Evolutionary conservation across 2,113 vertebrate genomes (phyloP), one percentile per base, ranked within the genome.

Genomic region (Forbesichthys agassizii): DNA sequence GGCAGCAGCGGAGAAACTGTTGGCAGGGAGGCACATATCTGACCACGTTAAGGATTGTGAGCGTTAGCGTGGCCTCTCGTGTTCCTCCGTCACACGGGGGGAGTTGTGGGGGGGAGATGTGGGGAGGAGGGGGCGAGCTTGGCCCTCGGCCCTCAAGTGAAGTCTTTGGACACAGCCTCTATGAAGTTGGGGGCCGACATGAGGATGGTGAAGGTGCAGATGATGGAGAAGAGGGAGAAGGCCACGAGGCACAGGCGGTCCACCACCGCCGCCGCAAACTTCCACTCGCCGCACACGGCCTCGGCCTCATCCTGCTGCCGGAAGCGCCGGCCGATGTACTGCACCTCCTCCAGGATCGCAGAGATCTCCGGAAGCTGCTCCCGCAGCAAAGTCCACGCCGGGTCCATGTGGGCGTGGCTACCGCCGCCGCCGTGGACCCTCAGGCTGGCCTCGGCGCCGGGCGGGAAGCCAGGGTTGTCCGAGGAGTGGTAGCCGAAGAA

Each of bases 111-210:
- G 52, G 5, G 62, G 53, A 7, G 48, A 8, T 9, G 18, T 57
- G 4, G 9, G 46, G 14, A 46, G 33, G 20, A 27, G 68, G 9
- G 13, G 49, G 10, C 27, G 66, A 48, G 42, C 12, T 3, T 2
- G 10, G 2, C 18, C 13, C 6, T 1, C 12, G 0, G 4, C 13
- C 12, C 49, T 93, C 90, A 96, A 69, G 94, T 92, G 82, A 95
- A 96, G 90, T 97, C 95, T 82, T 97, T 96, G 47, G 94, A 93
- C 78, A 97, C 95, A 0, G 95, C 95, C 85, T 96, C 95, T 33
- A 96, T 92, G 82, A 96, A 96, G 83, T 96, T 96, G 18, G 95
- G 95, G 48, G 95, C 95, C 0, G 95, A 93, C 95, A 96, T 95
- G 63, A 96, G 89, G 78, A 97, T 96, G 68, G 94, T 94, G 79